Evolutionary conservation across 1,140 invertebrate species (phyloP), one percentile per base, ranked within the genome.

Genomic region (Pemphigus obesinymphae): DNA sequence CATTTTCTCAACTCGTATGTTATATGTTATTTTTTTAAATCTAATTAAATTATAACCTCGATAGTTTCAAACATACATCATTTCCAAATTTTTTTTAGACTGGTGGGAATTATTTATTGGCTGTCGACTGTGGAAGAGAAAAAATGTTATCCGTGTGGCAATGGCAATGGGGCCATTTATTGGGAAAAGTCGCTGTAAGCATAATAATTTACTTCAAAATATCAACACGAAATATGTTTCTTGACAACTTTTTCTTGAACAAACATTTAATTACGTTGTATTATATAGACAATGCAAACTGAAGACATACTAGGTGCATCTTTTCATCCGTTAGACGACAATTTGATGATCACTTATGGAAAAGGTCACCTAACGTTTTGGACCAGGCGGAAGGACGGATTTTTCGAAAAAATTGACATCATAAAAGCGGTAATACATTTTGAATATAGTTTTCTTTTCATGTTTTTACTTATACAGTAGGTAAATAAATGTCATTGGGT

Each of bases 271-370:
- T 11, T 29, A 7, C 15, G 31, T 63, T 63, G 11, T 72, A 53
- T 37, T 40, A 34, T 87, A 76, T 85, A 95, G 94, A 95, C 82
- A 10, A 73, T 93, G 1, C 88, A 95, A 75, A 94, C 96, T 89
- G 95, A 97, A 86, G 94, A 96, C 84, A 87, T 98, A 26, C 93
- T 94, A 0, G 95, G 95, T 0, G 95, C 94, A 1, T 93, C 94
- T 5, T 98, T 97, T 87, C 96, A 98, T 88, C 96, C 96, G 0
- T 88, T 94, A 10, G 96, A 98, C 85, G 95, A 97, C 86, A 97
- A 97, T 88, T 89, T 95, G 17, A 91, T 98, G 73, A 95, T 98
- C 70, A 97, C 95, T 0, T 95, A 96, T 85, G 97, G 97, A 11
- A 95, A 96, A 85, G 94, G 95, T 7, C 95, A 97, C 87, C 88